Base-by-base conservation (phyloP, 2,797 vertebrate species). In the Psittacula echo region DNA sequence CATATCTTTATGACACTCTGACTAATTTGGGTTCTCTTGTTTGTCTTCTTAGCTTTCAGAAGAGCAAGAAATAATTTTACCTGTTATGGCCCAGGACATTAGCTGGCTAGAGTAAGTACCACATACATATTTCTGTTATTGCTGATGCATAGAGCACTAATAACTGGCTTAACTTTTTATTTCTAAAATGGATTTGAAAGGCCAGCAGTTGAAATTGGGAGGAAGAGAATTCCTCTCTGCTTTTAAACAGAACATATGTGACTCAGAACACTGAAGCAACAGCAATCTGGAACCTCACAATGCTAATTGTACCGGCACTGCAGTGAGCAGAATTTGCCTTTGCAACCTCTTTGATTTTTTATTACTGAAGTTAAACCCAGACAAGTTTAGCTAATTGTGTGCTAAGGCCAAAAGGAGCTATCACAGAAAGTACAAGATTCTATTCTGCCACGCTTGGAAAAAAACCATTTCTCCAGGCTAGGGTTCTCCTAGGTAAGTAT, bases 401-500 rank as follows among this genome's bases (percentile, higher is more conserved):
- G 56, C 56, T 92, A 73, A 81, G 73, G 47, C 56, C 18, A 29
- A 91, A 70, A 94, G 65, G 34, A 96, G 14, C 87, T 74, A 80
- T 34, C 70, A 45, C 24, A 78, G 58, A 86, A 65, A 70, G 70
- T 18, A 71, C n/a, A 76, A 86, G 80, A 51, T 73, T 73, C 50
- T 84, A 48, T 58, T 64, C 71, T 79, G 30, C 37, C 34, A n/a
- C 64, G 24, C 67, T 73, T 79, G 80, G 60, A 45, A 89, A 89
- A 90, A 80, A 45, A 2, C 1, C 20, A 42, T 92, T 92, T 93
- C 90, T 88, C 79, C 50, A 60, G 83, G 86, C 90, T 92, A 71
- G 20, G 56, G 30, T 67, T 94, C 90, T 75, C 67, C 74, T 79
- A 82, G 74, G 44, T 85, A 82, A 89, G 86, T 90, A 76, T 70